phyloP scores from a whole-genome alignment of 2,797 vertebrate species.

The Macropus fuliginosus region DNA sequence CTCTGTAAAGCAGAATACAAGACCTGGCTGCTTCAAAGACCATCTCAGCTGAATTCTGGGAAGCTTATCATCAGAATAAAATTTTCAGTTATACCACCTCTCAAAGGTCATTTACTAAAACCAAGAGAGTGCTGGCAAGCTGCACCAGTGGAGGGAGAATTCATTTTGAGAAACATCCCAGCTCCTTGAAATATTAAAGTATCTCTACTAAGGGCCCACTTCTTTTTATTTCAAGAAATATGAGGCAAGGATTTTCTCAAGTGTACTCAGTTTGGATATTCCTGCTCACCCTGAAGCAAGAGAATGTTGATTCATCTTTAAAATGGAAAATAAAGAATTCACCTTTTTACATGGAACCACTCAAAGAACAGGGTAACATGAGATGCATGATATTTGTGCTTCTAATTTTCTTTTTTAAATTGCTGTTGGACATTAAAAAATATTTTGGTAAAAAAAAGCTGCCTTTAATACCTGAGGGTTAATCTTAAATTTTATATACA shows the following conservation, averaged over 20 bases:
- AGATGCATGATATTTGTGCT: not conserved
- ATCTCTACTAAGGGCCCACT: constrained; percentile 36
- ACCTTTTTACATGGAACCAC: constrained; percentile 21
- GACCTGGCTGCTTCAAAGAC: not conserved
- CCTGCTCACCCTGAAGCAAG: constrained; percentile 34
- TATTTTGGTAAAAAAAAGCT: constrained; percentile 38
- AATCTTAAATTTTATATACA: constrained; percentile 42
- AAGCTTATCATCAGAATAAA: not conserved
- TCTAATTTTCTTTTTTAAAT: not conserved
- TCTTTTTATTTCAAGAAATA: constrained; percentile 18
- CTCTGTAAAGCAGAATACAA: not conserved
- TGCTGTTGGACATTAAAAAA: constrained; percentile 31
- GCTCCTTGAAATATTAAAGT: not conserved
- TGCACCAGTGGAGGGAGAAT: not conserved
- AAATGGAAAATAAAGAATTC: constrained; percentile 38
- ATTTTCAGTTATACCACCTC: not conserved
- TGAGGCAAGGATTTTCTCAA: constrained; percentile 41
- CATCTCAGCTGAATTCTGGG: not conserved
- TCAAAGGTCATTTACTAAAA: not conserved
- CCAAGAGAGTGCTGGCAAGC: not conserved
- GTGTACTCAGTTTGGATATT: constrained; percentile 46
- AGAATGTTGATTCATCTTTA: constrained; percentile 49
- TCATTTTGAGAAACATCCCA: not conserved
- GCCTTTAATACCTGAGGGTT: not conserved
- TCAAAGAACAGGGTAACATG: not conserved